Evolutionary conservation across 1,140 invertebrate species (phyloP).

Genomic region (Proales similis): DNA sequence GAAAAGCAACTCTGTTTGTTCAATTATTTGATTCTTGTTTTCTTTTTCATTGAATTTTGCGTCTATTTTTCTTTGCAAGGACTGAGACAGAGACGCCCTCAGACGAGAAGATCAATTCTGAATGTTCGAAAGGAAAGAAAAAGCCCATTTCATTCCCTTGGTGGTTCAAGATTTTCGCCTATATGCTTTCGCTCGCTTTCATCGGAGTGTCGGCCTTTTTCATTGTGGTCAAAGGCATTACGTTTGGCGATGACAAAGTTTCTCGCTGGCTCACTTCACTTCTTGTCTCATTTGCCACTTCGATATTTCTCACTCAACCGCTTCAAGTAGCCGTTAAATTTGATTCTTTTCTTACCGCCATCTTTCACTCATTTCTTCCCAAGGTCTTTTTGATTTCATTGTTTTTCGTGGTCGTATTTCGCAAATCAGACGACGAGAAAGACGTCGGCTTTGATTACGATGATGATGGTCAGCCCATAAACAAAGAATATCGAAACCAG

Average conservation of each 20-base stretch:
- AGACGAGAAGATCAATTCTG: background rate
- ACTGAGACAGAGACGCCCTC: too few species aligned
- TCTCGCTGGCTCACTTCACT: constrained; percentile 18
- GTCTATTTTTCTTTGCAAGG: too few species aligned
- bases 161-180: constrained; percentile 29
- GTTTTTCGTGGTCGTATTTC: constrained; percentile 55
- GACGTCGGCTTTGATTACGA: constrained; percentile 54
- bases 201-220: constrained; percentile 7
- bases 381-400: constrained; percentile 54
- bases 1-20: background rate
- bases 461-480: constrained; percentile 49
- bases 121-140: background rate
- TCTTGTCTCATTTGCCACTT: constrained; percentile 15
- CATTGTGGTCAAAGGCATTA: constrained; percentile 18
- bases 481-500: too few species aligned
- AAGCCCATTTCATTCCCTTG: constrained; percentile 41
- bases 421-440: constrained; percentile 53
- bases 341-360: background rate
- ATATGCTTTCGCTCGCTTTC: background rate
- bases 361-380: background rate
- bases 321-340: background rate
- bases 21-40: too few species aligned
- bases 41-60: constrained; percentile 7
- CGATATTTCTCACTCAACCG: constrained; percentile 27
- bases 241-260: constrained; percentile 36